A percentile compares a stretch with the other conserved stretches of the same genome.
These are phyloP conservation scores for Otis tarda DNA, from an alignment of 2,113 vertebrate species.

Conservation along the genomic window DNA sequence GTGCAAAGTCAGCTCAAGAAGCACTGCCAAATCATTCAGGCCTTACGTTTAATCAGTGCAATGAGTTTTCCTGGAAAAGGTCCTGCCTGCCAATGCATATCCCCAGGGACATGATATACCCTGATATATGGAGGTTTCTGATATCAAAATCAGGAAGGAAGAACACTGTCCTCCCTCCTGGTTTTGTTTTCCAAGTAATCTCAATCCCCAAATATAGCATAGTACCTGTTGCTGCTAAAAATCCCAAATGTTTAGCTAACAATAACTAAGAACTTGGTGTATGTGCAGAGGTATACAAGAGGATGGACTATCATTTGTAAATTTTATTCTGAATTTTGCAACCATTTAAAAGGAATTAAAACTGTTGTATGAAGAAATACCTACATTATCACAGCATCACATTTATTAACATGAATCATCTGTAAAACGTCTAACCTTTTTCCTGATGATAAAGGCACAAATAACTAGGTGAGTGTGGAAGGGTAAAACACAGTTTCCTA, in stretches of 20 bases:
- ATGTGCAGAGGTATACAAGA: not conserved
- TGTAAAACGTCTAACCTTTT: not conserved
- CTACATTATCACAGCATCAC: not conserved
- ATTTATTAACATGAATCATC: not conserved
- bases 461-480: not conserved
- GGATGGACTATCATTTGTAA: not conserved
- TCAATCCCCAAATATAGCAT: not conserved
- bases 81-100: not conserved
- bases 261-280: not conserved
- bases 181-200: not conserved
- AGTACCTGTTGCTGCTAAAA: not conserved
- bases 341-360: not conserved
- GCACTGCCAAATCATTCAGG: not conserved
- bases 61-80: not conserved
- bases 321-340: not conserved
- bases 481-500: not conserved
- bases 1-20: not conserved
- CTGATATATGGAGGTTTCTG: not conserved
- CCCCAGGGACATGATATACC: not conserved
- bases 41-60: not conserved
- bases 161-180: not conserved
- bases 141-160: not conserved
- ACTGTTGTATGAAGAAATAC: not conserved
- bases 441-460: not conserved
- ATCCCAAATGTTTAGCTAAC: not conserved